phyloP scores from a whole-genome alignment of 1,140 invertebrate species.

The Neodiprion fabricii region DNA sequence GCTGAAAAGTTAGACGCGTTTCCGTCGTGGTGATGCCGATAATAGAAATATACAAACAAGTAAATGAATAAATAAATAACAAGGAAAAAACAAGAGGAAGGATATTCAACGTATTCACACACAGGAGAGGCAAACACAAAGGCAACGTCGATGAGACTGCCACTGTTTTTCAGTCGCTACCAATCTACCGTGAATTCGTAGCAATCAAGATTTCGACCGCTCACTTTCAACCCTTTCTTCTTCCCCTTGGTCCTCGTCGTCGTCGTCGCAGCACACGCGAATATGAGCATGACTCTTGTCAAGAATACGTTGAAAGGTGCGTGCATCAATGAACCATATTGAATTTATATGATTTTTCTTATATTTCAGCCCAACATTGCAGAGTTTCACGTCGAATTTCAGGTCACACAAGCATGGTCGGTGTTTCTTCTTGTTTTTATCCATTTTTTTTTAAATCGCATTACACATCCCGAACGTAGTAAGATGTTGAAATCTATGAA shows the following conservation, averaged over 20 bases:
- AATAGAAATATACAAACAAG: not conserved
- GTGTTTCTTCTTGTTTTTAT: too few relatives aligned
- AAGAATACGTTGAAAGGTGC: slow-evolving; percentile 56
- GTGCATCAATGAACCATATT: slow-evolving; percentile 14
- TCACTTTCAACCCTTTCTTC: not conserved
- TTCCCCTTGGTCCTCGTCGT: not conserved
- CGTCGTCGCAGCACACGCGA: slow-evolving; percentile 38
- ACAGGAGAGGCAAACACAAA: not conserved
- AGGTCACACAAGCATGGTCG: too few relatives aligned
- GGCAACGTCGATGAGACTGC: not conserved
- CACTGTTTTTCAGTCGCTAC: not conserved
- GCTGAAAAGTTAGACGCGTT: not conserved
- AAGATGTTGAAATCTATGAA: too few relatives aligned
- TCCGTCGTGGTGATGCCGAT: not conserved
- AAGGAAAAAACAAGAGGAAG: too few relatives aligned
- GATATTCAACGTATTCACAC: too few relatives aligned
- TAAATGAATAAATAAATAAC: not conserved
- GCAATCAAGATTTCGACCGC: not conserved
- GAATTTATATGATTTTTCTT: too few relatives aligned
- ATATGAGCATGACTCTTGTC: slow-evolving; percentile 63
- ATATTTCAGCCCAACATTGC: too few relatives aligned
- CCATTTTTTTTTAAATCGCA: too few relatives aligned
- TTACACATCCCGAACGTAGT: too few relatives aligned
- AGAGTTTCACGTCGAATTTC: too few relatives aligned
- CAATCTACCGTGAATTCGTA: not conserved